Conservation (phyloP, 1,140 invertebrate genomes). For the Drosophila ogumai region DNA sequence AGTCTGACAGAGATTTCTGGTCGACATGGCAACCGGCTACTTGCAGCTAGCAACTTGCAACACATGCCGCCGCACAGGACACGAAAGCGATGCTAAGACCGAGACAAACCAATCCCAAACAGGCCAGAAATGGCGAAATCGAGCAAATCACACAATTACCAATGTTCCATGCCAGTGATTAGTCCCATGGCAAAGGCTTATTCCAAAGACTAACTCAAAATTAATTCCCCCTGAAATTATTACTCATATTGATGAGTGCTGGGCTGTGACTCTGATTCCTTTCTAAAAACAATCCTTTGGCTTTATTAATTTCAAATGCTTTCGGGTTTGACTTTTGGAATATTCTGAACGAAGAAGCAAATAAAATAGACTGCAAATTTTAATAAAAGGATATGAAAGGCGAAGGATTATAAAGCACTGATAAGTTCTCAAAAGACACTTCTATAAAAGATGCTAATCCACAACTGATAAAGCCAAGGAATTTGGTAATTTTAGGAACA, state of each 20-base stretch:
- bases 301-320: not conserved
- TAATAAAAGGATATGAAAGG: not conserved
- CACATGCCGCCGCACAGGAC: constrained; percentile 58
- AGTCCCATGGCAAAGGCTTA: constrained; percentile 23
- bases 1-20: constrained; percentile 58
- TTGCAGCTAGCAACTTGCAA: constrained; percentile 46
- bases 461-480: not conserved
- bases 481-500: not conserved
- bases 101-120: constrained; percentile 13
- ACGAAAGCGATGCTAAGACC: constrained; percentile 10
- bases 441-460: not conserved
- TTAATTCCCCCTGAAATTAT: constrained; percentile 31
- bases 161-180: constrained; percentile 25
- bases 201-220: constrained; percentile 14
- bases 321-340: no score
- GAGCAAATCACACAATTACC: constrained; percentile 42
- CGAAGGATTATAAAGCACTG: not conserved
- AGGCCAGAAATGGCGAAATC: constrained; percentile 28
- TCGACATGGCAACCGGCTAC: constrained; percentile 51
- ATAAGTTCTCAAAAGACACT: not conserved
- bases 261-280: not conserved
- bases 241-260: constrained; percentile 20
- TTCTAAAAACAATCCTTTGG: constrained; percentile 6
- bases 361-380: not conserved
- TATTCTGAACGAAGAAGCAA: not conserved